Evolutionary conservation across 2,113 vertebrate genomes (phyloP), one percentile per base, ranked within the genome.

Genomic region (Shinisaurus crocodilurus): DNA sequence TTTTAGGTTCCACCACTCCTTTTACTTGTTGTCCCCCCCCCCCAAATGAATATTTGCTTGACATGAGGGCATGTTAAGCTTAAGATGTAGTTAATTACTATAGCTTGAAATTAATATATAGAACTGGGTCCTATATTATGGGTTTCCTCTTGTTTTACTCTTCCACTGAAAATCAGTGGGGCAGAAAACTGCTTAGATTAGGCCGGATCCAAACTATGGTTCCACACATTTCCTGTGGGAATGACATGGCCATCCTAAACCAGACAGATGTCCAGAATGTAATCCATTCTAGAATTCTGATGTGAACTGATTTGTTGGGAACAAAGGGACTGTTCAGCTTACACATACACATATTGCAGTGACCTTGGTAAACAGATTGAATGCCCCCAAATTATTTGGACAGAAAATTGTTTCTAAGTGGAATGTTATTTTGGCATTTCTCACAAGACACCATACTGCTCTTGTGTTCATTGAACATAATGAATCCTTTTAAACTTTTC

Each of bases 391-490:
- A 87, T 87, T 74, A 89, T 57, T 80, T 32, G 89, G 74, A 48
- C 37, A 75, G 88, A 63, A 87, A 93, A 92, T 2, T 83, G n/a
- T 89, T 92, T 37, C 86, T 89, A 57, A 2, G 25, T 88, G 79
- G 65, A 92, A 96, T 94, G 94, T 29, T 54, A 90, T 92, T 15
- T 70, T 37, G 18, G 45, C 16, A 45, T 83, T 93, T 95, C 91
- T 89, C 92, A 91, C 84, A 90, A 94, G 89, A 83, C 84, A 94
- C n/a, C 85, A 57, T 88, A 57, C 12, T 32, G 81, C 60, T 94
- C 91, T 92, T 92, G 85, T 94, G 92, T 94, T 96, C 93, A 93
- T 87, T 92, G 89, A 83, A 67, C 29, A 65, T 94, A 96, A 96
- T 96, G 92, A 89, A 70, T 85, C 89, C 63, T 92, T 94, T 90